Conservation (phyloP, 1,140 invertebrate species). For the Cherax destructor region DNA sequence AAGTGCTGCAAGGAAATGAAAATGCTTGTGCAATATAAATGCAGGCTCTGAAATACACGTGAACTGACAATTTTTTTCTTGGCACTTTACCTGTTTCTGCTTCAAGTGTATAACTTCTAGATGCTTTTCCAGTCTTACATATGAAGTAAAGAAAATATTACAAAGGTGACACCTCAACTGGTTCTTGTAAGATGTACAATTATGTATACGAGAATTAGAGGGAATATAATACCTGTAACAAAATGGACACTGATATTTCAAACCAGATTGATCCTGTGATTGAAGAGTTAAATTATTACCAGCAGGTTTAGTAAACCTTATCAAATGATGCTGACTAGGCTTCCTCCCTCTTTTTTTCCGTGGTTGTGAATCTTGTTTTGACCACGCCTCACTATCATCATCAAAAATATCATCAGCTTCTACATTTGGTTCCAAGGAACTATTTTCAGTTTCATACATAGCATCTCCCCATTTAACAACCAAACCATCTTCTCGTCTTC, state of each 20-base stretch:
- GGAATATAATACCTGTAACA: conserved; percentile 50
- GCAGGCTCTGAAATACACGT: conserved; percentile 49
- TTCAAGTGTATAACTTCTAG: conserved; percentile 58
- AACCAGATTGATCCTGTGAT: neutral
- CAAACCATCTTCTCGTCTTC: conserved; percentile 56
- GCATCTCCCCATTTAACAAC: conserved; percentile 53
- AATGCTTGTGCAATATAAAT: conserved; percentile 41
- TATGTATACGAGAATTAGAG: conserved; percentile 43
- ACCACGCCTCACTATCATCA: neutral
- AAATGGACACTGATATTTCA: conserved; percentile 53
- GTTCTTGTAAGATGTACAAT: conserved; percentile 60
- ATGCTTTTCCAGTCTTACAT: conserved; percentile 55
- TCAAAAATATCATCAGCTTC: conserved; percentile 13
- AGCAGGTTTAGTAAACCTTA: neutral
- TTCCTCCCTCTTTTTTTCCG: conserved; percentile 43
- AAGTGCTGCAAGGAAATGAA: conserved; percentile 25
- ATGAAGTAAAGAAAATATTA: conserved; percentile 58
- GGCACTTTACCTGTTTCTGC: conserved; percentile 29
- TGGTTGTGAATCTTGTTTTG: neutral
- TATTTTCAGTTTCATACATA: conserved; percentile 25
- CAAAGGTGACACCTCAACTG: conserved; percentile 48
- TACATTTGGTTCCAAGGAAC: neutral
- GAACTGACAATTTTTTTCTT: conserved; percentile 28
- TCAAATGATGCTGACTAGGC: neutral
- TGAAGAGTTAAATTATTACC: neutral